Percentiles rank a stretch among this genome's conserved stretches.
Evolutionary conservation across 2,113 vertebrate genomes (phyloP).

Genomic region (Nycticebus coucang): DNA sequence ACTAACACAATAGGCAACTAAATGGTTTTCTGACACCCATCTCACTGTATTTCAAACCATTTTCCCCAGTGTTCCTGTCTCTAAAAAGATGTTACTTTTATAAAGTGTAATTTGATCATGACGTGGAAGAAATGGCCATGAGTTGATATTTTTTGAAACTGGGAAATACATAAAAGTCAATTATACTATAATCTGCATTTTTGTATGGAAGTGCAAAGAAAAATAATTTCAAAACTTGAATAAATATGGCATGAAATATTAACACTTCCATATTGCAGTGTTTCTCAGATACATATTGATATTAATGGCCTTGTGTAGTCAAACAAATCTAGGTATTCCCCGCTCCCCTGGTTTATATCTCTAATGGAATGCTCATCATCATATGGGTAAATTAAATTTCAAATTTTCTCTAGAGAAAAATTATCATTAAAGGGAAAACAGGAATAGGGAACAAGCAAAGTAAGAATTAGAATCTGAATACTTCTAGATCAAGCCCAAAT

Average conservation of each 20-base stretch:
- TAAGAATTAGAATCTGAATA: slow-evolving; percentile 23
- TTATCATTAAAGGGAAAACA: not conserved
- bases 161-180: not conserved
- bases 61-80: not conserved
- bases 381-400: slow-evolving; percentile 4
- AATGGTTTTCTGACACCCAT: not conserved
- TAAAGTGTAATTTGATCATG: not conserved
- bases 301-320: not conserved
- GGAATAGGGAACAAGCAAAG: not conserved
- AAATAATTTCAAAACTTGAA: not conserved
- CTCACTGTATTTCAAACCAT: not conserved
- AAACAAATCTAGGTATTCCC: not conserved
- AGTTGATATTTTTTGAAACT: not conserved
- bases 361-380: not conserved
- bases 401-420: slow-evolving; percentile 20
- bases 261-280: not conserved
- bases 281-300: not conserved
- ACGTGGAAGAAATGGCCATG: slow-evolving; percentile 5
- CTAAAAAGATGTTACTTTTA: not conserved
- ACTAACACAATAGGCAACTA: not conserved
- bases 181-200: not conserved
- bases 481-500: not conserved
- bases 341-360: not conserved
- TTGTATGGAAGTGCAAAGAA: not conserved
- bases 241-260: not conserved